Base-by-base conservation (phyloP, 2,888 invertebrate genomes). In the Pilophorus perplexus region DNA sequence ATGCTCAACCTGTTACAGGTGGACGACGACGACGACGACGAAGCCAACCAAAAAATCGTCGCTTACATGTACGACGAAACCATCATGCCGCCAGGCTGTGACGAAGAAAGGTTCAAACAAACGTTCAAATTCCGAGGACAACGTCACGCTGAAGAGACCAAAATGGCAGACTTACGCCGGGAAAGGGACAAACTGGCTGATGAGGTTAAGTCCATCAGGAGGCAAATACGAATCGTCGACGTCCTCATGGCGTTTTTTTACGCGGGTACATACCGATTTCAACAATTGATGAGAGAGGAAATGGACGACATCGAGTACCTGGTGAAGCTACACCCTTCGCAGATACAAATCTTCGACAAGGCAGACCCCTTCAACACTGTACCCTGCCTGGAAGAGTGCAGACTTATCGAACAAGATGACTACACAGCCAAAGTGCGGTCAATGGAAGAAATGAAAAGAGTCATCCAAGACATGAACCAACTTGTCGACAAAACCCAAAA, bases 61-160 rank as follows among this genome's bases (percentile, higher is more conserved):
- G 64, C 64, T 1, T 64, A 64, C 25, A 16, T 59, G n/a, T 59
- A 59, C 25, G 59, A 59, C 18, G 59, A 59, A 23, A 42, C 40
- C 16, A 42, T 85, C 8, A 88, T 88, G 71, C 90, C 90, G 0
- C 79, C 82, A 25, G 89, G 85, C 0, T 86, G 88, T 70, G 88
- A 89, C 60, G 79, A 76, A 33, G 80, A 82, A 0, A 75, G 87
- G n/a, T 90, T 84, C 74, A 83, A 88, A 28, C 77, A 83, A 71
- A 84, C 88, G 2, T 86, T 88, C 72, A 78, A 80, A 10, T 76
- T 87, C 72, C 80, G 90, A 54, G 76, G 81, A 23, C 80, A 83
- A 67, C 81, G 86, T 80, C 80, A 83, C 72, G 75, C 23, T 5
- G 64, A 64, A 48, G 64, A 64, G 37, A 23, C 12, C 14, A 25